phyloP scores from a whole-genome alignment of 2,888 invertebrate genomes.

The Xestia c-nigrum region DNA sequence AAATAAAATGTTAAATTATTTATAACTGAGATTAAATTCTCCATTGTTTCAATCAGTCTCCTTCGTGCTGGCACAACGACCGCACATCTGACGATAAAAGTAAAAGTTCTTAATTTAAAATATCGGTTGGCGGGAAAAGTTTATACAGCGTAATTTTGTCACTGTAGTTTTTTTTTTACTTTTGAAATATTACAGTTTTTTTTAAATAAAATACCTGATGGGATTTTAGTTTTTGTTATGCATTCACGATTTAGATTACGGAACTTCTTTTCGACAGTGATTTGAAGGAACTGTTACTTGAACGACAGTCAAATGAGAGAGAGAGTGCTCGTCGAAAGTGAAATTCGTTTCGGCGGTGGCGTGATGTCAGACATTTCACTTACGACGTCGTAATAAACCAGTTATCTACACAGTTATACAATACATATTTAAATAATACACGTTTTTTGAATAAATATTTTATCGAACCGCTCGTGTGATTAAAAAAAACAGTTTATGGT shows the following conservation, averaged over 20 bases:
- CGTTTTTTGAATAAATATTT: constrained; percentile 10
- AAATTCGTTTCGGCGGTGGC: constrained; percentile 76
- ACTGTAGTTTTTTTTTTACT: constrained; percentile 4
- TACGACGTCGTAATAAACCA: constrained; percentile 68
- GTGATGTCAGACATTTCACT: constrained; percentile 82
- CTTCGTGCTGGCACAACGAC: constrained; percentile 45
- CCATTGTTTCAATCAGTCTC: constrained; percentile 55
- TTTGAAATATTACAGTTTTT: neutral
- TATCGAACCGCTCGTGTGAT: constrained; percentile 17
- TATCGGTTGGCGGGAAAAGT: constrained; percentile 29
- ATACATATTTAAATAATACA: constrained; percentile 49
- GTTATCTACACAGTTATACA: constrained; percentile 65
- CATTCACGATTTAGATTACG: constrained; percentile 26
- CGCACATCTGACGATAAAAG: constrained; percentile 36
- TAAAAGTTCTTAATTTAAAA: constrained; percentile 41
- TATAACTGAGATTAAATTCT: constrained; percentile 40
- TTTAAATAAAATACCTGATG: neutral
- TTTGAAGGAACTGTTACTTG: constrained; percentile 53
- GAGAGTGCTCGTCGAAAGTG: constrained; percentile 83
- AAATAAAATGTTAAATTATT: constrained; percentile 31
- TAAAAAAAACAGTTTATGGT: constrained; percentile 19
- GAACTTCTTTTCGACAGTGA: constrained; percentile 6
- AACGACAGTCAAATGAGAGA: constrained; percentile 82
- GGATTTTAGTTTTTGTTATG: constrained; percentile 1
- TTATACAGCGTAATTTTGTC: neutral